Base-by-base conservation (phyloP, 2,113 vertebrate genomes). In the Thunnus thynnus region DNA sequence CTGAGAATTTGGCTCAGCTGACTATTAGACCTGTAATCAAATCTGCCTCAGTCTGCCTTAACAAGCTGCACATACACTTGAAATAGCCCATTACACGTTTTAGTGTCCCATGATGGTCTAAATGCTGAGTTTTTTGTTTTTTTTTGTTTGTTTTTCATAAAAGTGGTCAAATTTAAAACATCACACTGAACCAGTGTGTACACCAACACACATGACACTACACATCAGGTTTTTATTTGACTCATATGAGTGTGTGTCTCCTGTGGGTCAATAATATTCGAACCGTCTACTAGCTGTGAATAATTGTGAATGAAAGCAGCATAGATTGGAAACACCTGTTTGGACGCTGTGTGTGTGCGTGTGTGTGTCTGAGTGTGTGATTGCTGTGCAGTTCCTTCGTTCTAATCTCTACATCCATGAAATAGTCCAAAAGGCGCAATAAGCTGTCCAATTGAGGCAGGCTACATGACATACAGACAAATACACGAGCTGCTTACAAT, bases 251-350 rank as follows among this genome's bases (percentile, higher is more conserved):
- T 66, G 27, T 50, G 47, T 67, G 57, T 71, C 50, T 79, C 67
- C 71, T 79, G 67, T 52, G 54, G 57, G 57, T 77, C 50, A 57
- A 10, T 58, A 68, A 46, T 61, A 70, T 69, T 71, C 58, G 66
- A 17, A 71, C 51, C 12, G 2, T 69, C 52, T 56, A 48, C 60
- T 18, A 52, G 54, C 78, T 80, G 66, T 80, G 72, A 73, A 76
- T 80, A 69, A 84, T 74, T 62, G 62, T 78, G 57, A 80, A 74
- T 44, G 64, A 78, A 77, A 69, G 82, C 55, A 64, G 47, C 55
- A 41, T 20, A 77, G 30, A 88, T 88, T 76, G 48, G 50, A 85
- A 85, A 83, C 83, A 88, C 44, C 63, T 81, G 76, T n/a, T 18
- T 47, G 36, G 51, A 20, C 4, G 5, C 0, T 47, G 66, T 46